Evolutionary conservation across 2,888 invertebrate genomes (phyloP).

Genomic region (Melieria omissa): DNA sequence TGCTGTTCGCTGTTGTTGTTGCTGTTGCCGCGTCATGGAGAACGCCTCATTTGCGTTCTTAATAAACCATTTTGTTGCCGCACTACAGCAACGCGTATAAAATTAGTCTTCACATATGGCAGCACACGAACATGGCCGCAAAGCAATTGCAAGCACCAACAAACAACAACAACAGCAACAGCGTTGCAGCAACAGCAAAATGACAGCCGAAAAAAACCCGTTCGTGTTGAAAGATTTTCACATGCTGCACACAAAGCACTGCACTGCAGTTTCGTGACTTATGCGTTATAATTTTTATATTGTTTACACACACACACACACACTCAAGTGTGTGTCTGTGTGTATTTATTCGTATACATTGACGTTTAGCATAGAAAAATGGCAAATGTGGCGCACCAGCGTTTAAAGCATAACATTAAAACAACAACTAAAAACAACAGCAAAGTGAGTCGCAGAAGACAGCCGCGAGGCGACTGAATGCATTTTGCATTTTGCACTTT

Average conservation of each 20-base stretch:
- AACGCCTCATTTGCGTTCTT: conserved; percentile 37
- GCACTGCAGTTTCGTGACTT: conserved; percentile 47
- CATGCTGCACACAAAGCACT: conserved; percentile 31
- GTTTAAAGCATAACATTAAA: too few species aligned
- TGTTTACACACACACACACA: neutral
- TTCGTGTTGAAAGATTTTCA: conserved; percentile 49
- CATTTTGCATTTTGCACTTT: neutral
- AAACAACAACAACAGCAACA: conserved; percentile 1
- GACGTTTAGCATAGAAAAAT: too few species aligned
- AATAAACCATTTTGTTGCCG: conserved; percentile 36
- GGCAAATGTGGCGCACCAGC: too few species aligned
- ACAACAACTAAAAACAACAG: too few species aligned
- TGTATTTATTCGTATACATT: too few species aligned
- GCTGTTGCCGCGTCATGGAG: conserved; percentile 25
- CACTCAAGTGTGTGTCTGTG: too few species aligned
- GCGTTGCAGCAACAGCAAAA: conserved; percentile 45
- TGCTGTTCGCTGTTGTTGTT: conserved; percentile 23
- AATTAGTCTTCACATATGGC: conserved; percentile 33
- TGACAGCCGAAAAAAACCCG: conserved; percentile 45
- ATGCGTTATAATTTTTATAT: conserved; percentile 42
- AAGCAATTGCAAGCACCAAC: neutral
- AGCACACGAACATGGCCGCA: neutral
- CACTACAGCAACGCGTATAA: conserved; percentile 27
- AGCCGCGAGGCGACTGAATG: neutral
- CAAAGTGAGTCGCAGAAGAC: neutral